Conservation (phyloP, 2,797 vertebrate genomes). For the Arnoldichthys spilopterus region DNA sequence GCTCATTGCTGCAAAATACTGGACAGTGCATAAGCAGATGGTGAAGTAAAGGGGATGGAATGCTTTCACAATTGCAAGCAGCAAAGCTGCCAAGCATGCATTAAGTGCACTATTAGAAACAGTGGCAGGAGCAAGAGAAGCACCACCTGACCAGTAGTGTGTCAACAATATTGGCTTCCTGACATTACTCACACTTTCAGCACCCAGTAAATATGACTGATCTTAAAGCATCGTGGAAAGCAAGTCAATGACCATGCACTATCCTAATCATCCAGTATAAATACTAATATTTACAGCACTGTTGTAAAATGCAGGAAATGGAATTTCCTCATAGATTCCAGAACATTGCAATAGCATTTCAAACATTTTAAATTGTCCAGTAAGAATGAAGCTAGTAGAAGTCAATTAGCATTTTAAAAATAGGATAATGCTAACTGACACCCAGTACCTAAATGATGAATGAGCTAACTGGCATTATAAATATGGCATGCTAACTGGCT, state of each 20-base stretch:
- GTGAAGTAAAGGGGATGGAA: not conserved
- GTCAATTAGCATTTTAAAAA: not conserved
- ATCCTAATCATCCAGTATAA: not conserved
- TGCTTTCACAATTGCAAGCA: not conserved
- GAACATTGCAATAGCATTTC: not conserved
- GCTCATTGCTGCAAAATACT: not conserved
- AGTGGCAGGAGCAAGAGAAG: conserved; percentile 1
- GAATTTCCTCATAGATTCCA: not conserved
- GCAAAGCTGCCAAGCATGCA: not conserved
- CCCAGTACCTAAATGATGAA: not conserved
- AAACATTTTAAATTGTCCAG: not conserved
- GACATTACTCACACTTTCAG: conserved; percentile 2
- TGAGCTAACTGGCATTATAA: not conserved
- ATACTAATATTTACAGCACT: not conserved
- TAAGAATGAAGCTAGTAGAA: not conserved
- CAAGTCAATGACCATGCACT: not conserved
- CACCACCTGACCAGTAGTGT: not conserved
- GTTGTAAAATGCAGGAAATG: not conserved
- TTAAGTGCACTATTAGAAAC: not conserved
- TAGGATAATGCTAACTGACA: not conserved
- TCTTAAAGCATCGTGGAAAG: not conserved
- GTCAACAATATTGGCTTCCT: conserved; percentile 8
- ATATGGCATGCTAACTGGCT: not conserved
- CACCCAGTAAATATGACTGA: not conserved
- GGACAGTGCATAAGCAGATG: not conserved